Conservation (phyloP, 2,888 invertebrate species). For the Drepana falcataria region DNA sequence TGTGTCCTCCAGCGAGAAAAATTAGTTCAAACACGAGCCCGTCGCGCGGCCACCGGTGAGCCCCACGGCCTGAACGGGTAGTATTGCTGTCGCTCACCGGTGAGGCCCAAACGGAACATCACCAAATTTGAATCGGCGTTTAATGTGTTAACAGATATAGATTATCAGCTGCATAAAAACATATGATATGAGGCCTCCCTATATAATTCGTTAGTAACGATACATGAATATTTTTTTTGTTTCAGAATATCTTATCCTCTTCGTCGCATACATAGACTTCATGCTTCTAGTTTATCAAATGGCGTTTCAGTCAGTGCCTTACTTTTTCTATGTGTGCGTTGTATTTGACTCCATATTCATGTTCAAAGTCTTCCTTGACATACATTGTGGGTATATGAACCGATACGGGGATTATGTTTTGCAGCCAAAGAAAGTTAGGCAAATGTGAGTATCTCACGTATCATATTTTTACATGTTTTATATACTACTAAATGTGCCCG, state of each 20-base stretch:
- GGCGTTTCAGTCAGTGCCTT: slow-evolving; percentile 61
- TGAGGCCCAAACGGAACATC: too few species aligned
- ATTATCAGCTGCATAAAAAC: too few species aligned
- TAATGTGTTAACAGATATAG: too few species aligned
- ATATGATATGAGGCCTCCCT: too few species aligned
- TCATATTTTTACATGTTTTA: background rate
- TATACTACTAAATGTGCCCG: too few species aligned
- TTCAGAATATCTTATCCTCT: slow-evolving; percentile 63
- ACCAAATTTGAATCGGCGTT: too few species aligned
- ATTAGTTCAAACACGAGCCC: too few species aligned
- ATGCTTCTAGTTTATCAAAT: slow-evolving; percentile 70
- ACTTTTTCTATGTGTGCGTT: slow-evolving; percentile 48
- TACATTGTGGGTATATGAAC: slow-evolving; percentile 71
- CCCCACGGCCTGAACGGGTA: too few species aligned
- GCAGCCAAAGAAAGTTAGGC: slow-evolving; percentile 58
- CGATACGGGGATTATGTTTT: slow-evolving; percentile 71
- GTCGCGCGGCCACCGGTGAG: too few species aligned
- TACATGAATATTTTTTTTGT: slow-evolving; percentile 13
- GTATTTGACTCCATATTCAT: slow-evolving; percentile 57
- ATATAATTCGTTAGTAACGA: too few species aligned
- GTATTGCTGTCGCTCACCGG: too few species aligned
- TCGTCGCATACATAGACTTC: slow-evolving; percentile 61
- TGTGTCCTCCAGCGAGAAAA: too few species aligned
- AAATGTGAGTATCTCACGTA: slow-evolving; percentile 46
- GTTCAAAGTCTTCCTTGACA: slow-evolving; percentile 65